Evolutionary conservation across 2,113 vertebrate genomes (phyloP).

Genomic region (Miniopterus natalensis): DNA sequence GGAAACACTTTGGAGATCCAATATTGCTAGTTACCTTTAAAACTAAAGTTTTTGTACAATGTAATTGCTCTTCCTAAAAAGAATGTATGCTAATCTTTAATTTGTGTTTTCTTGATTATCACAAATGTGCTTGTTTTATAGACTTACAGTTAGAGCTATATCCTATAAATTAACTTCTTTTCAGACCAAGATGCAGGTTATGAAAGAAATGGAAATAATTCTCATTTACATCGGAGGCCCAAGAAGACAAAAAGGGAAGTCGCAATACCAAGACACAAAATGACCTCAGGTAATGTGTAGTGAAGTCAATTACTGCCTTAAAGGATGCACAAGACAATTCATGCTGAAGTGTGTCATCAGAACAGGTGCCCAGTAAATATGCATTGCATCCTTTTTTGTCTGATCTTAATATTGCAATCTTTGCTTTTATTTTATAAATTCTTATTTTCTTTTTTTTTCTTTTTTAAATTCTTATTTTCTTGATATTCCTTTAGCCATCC

Average conservation of each 20-base stretch:
- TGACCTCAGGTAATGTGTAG: conserved; percentile 20
- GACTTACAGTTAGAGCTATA: not conserved
- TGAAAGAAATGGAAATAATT: not conserved
- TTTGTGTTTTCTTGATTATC: not conserved
- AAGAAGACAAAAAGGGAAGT: conserved; percentile 33
- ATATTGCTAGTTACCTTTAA: not conserved
- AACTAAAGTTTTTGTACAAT: not conserved
- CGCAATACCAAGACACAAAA: not conserved
- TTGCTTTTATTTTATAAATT: not conserved
- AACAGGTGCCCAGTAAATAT: not conserved
- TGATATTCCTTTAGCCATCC: not conserved
- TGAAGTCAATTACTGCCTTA: not conserved
- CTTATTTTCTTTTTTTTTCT: not conserved
- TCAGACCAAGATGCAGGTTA: not conserved
- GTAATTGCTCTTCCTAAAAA: not conserved
- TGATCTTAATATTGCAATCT: not conserved
- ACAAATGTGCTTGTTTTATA: not conserved
- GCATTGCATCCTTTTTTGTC: not conserved
- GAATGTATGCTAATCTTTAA: not conserved
- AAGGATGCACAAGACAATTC: not conserved
- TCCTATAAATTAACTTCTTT: not conserved
- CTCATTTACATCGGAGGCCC: rapidly evolving
- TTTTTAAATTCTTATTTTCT: not conserved
- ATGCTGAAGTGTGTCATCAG: not conserved
- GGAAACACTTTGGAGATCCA: not conserved